phyloP scores from a whole-genome alignment of 2,113 vertebrate species.

The Porphyrio hochstetteri region DNA sequence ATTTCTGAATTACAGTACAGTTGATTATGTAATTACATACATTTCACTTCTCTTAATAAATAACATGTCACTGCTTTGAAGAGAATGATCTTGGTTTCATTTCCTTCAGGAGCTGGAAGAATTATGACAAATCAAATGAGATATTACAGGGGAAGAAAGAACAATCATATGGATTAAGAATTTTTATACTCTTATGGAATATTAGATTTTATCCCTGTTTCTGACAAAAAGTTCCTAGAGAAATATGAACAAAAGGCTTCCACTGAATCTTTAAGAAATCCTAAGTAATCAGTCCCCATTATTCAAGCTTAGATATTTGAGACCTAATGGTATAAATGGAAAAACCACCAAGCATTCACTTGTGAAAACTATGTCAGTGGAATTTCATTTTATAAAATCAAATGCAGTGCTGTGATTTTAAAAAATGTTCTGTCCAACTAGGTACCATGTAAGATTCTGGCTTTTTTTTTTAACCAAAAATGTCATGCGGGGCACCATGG shows the following conservation, averaged over 20 bases:
- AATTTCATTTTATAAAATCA: not conserved
- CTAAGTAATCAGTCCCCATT: not conserved
- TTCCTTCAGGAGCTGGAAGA: not conserved
- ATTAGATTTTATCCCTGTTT: not conserved
- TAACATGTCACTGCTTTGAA: not conserved
- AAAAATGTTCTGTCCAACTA: not conserved
- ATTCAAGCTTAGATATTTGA: not conserved
- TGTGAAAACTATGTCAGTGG: not conserved
- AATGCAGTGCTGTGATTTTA: not conserved
- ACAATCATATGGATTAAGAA: not conserved
- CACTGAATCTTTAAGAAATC: not conserved
- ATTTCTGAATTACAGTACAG: not conserved
- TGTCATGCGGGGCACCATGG: fast-evolving
- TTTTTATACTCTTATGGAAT: not conserved
- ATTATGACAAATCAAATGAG: not conserved
- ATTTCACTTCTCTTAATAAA: not conserved
- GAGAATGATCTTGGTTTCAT: not conserved
- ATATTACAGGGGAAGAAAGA: not conserved
- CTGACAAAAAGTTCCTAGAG: not conserved
- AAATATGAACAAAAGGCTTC: not conserved
- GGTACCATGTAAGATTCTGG: not conserved
- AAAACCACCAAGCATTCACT: not conserved
- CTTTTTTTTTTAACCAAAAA: not conserved
- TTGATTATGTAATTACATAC: not conserved
- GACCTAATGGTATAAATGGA: not conserved